phyloP scores from a whole-genome alignment of 2,888 invertebrate genomes.

The Macrophya annulata region DNA sequence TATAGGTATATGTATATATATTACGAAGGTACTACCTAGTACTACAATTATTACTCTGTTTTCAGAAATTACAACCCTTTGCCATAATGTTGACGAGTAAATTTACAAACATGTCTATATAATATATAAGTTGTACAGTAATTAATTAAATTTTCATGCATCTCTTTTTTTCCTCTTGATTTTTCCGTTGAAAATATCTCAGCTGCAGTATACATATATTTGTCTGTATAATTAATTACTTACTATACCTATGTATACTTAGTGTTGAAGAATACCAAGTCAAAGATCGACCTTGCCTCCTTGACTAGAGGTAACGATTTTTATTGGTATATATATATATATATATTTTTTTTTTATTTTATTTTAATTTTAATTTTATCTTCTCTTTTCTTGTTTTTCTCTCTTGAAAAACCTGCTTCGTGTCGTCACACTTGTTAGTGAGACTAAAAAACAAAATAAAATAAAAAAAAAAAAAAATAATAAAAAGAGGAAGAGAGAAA shows the following conservation, averaged over 20 bases:
- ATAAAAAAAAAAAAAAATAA: neutral
- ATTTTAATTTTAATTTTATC: neutral
- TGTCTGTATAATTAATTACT: too few relatives aligned
- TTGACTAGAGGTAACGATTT: neutral
- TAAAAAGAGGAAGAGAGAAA: neutral
- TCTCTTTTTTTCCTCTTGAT: too few relatives aligned
- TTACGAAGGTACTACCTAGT: neutral
- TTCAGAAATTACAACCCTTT: neutral
- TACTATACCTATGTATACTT: too few relatives aligned
- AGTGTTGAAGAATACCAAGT: neutral
- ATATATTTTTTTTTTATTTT: neutral
- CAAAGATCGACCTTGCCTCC: neutral
- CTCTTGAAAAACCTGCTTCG: neutral
- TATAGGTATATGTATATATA: neutral
- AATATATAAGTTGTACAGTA: neutral
- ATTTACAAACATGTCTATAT: neutral
- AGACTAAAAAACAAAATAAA: neutral
- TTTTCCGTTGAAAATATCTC: too few relatives aligned
- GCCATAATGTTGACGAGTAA: neutral
- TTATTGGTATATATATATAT: too few relatives aligned
- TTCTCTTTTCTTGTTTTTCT: neutral
- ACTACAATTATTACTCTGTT: neutral
- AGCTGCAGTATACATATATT: too few relatives aligned
- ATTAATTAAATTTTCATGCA: neutral
- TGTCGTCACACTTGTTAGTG: neutral